Evolutionary conservation across 2,797 vertebrate species (phyloP), one percentile per base, ranked within the genome.

Genomic region (Harpagifer antarcticus): DNA sequence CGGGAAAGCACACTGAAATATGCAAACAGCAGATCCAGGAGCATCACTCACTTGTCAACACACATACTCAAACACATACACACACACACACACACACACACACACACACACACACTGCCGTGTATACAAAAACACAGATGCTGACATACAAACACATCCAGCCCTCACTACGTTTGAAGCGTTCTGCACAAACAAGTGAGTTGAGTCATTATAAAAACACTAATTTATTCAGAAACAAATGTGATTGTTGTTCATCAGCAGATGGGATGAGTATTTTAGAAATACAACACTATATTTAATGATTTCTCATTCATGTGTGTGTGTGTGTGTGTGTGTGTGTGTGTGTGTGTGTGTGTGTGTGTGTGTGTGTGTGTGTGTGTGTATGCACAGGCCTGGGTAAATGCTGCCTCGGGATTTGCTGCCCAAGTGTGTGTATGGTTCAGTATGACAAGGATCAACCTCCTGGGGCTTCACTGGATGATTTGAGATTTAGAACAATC

Each of bases 321-420:
- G 37, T 37, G 40, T 5, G 3, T 54, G 45, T 50, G 64, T 62
- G 27, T 31, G 23, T 54, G 31, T 72, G 5, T 73, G 50, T 75
- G 40, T n/a, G 33, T 27, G 27, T 27, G 27, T 27, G 23, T 27
- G 23, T 27, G 27, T 27, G 27, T 37, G 40, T 27, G 40, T 5
- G 3, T 48, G 45, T 50, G 64, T 57, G 27, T 31, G 23, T 54
- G 31, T 72, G 5, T 73, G 50, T 75, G 40, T 23, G 44, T 52
- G 33, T 60, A 47, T 61, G 48, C 48, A 17, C 5, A 4, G 3
- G 42, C 27, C 48, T 49, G 37, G 42, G 71, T 43, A 72, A 56
- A 74, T 57, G 59, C 56, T 27, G 76, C 76, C 82, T 67, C 27
- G 64, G 45, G 50, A 73, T 85, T 83, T 79, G 27, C 68, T 64